Conservation (phyloP, 2,113 vertebrate species). For the Apodemus speciosus region DNA sequence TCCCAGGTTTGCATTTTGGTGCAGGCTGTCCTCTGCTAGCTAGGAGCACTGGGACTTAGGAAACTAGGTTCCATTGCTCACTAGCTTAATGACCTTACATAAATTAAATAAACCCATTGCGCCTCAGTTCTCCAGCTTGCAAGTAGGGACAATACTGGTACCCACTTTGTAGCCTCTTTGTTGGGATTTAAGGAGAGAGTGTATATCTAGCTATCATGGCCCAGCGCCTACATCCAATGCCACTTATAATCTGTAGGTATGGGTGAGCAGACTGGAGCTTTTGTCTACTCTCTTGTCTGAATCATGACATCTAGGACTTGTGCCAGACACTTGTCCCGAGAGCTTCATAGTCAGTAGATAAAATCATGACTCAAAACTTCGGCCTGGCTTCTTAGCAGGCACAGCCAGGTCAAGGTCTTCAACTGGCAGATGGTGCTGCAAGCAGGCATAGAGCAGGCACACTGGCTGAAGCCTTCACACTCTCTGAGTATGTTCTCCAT, state of each 20-base stretch:
- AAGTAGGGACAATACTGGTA: not conserved
- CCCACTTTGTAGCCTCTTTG: not conserved
- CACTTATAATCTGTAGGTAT: not conserved
- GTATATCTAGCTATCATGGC: not conserved
- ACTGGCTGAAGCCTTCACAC: not conserved
- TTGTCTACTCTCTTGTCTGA: not conserved
- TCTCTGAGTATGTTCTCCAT: not conserved
- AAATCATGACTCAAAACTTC: not conserved
- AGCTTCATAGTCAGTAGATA: not conserved
- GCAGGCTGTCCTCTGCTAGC: not conserved
- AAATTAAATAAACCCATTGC: not conserved
- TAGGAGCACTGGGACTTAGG: not conserved
- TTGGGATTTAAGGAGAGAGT: not conserved
- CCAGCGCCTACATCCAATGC: not conserved
- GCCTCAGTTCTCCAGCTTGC: not conserved
- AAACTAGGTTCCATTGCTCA: accelerated
- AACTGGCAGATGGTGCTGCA: accelerated
- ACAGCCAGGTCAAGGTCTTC: not conserved
- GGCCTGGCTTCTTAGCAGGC: not conserved
- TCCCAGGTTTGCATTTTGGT: not conserved
- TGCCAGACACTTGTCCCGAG: not conserved
- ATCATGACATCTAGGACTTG: not conserved
- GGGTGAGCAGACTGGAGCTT: not conserved
- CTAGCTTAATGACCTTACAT: not conserved
- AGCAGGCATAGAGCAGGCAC: not conserved